phyloP scores from a whole-genome alignment of 2,888 invertebrate genomes.

The Dyspetes luteomarginatus region DNA sequence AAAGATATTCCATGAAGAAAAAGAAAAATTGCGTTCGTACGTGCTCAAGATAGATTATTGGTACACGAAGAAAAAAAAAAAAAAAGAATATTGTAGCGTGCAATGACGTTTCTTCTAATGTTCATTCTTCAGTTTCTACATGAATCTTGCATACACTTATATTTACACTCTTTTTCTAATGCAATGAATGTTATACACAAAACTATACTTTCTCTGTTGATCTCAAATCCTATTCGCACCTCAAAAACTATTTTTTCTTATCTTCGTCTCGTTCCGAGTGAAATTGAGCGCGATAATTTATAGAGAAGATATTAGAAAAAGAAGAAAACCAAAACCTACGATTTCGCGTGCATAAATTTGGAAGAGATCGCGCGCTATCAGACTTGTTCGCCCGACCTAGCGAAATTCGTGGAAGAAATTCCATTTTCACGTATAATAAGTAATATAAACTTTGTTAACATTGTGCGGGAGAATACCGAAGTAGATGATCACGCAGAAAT shows the following conservation, averaged over 20 bases:
- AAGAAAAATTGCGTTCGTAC: conserved; percentile 27
- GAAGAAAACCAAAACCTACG: neutral
- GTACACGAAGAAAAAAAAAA: conserved; percentile 13
- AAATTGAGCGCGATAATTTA: neutral
- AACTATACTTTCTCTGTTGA: conserved; percentile 29
- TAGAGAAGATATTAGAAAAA: neutral
- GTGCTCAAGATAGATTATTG: conserved; percentile 47
- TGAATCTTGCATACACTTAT: conserved; percentile 27
- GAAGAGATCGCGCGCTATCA: neutral
- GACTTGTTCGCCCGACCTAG: neutral
- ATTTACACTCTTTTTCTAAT: conserved; percentile 54
- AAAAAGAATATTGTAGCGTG: neutral
- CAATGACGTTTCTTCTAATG: conserved; percentile 37
- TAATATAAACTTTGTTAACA: conserved; percentile 38
- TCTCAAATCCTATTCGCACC: conserved; percentile 32
- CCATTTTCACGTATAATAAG: neutral
- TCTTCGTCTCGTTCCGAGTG: neutral
- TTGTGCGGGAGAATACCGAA: conserved; percentile 28
- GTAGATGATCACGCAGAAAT: conserved; percentile 25
- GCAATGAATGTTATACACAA: conserved; percentile 56
- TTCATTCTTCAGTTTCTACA: conserved; percentile 41
- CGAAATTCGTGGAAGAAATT: neutral
- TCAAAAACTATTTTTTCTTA: neutral
- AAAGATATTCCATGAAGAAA: conserved; percentile 20
- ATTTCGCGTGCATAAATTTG: neutral